Base-by-base conservation (phyloP, 2,113 vertebrate species). In the Ophthalmolycus amberensis region DNA sequence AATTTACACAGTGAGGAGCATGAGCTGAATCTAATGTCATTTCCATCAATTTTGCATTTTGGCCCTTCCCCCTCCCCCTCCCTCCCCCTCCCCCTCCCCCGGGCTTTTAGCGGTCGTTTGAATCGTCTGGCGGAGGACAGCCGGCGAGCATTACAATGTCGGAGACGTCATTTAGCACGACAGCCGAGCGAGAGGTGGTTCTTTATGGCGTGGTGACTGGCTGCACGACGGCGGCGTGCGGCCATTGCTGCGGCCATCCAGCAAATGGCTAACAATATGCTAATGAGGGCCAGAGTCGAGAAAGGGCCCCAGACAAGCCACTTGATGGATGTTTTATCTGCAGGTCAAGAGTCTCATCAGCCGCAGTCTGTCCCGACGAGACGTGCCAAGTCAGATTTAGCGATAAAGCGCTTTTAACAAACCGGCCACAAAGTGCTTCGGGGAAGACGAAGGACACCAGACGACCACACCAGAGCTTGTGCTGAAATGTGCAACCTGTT, bases 31-130 rank as follows among this genome's bases (percentile, higher is more conserved):
- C 85, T 92, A 92, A 95, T 94, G 93, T 92, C 80, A 93, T 93
- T 94, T 94, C 92, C 89, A 93, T 94, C 84, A 90, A 90, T 94
- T 95, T 92, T 88, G 91, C 92, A 93, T 94, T 93, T 93, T 88
- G 84, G 73, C 65, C 82, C 85, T 66, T 81, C 79, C 90, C 78
- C 66, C 8, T 4, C 20, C 38, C 52, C 65, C 20, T 76, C 84
- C 84, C 50, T 6, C 9, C 18, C 20, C 14, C 12, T 15, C 7
- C 15, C 37, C 59, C 66, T 22, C 77, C 83, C 82, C 62, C 9
- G 0, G 85, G 90, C 93, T 94, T 92, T 93, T 94, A 89, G 91
- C 87, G 87, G 86, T 90, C 83, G 48, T 89, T 90, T 76, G 77
- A 91, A 86, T 75, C 46, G 83, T 91, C 87, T 86, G 84, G 77